Percentiles rank a stretch among this genome's conserved stretches.
phyloP scores from a whole-genome alignment of 2,797 vertebrate species.

The Enteromius unitaeniatus region DNA sequence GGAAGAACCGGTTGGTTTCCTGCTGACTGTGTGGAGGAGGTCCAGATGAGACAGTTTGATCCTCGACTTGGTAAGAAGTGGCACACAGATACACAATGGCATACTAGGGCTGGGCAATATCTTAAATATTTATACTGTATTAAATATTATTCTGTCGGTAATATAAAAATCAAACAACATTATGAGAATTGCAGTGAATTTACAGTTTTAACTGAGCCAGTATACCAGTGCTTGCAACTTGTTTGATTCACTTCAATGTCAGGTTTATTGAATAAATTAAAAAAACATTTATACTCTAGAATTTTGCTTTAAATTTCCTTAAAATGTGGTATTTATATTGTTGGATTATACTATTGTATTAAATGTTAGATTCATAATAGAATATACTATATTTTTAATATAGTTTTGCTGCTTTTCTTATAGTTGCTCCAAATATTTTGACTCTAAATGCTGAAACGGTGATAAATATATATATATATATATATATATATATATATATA shows the following conservation, averaged over 20 bases:
- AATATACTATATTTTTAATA: not conserved
- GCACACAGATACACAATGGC: conserved; percentile 20
- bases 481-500: too few species aligned
- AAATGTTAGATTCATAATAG: not conserved
- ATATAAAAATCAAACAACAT: not conserved
- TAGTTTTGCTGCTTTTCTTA: not conserved
- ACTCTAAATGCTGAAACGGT: not conserved
- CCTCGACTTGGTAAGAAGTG: conserved; percentile 87
- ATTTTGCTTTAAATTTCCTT: not conserved
- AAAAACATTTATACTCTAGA: not conserved
- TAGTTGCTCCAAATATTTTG: not conserved
- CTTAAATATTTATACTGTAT: not conserved
- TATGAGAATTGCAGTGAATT: not conserved
- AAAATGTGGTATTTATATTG: not conserved
- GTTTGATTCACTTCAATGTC: not conserved
- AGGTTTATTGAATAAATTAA: not conserved
- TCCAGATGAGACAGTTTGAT: conserved; percentile 96
- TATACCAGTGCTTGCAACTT: not conserved
- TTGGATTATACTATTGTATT: not conserved
- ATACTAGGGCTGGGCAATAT: not conserved
- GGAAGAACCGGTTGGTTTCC: conserved; percentile 90
- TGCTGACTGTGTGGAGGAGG: conserved; percentile 89
- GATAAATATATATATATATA: too few species aligned
- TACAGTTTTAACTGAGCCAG: not conserved
- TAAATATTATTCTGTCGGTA: not conserved